Evolutionary conservation across 2,113 vertebrate genomes (phyloP), one percentile per base, ranked within the genome.

Genomic region (Hippolais icterina): DNA sequence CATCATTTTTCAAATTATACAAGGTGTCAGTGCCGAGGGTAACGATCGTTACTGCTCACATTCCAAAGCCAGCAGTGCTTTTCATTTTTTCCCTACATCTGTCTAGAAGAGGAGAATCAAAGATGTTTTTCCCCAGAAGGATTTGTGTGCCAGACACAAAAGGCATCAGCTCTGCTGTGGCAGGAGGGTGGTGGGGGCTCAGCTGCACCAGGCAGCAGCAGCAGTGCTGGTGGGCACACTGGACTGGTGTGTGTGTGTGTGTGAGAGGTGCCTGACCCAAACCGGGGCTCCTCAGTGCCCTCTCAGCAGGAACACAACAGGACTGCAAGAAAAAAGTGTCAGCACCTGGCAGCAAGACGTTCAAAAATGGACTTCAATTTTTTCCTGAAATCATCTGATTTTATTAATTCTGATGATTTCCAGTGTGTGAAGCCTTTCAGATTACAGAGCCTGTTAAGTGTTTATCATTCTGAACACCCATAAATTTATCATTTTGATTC

Each of bases 1-100:
- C 95, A 96, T 96, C 90, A 97, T 97, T 97, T 97, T 97, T 98
- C 95, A 97, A 92, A 63, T 95, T 97, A 97, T 82, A 97, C 88
- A 97, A 93, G 93, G 94, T 97, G 97, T 96, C 96, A 95, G 93
- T 95, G 39, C 83, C 54, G 76, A 94, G 83, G 47, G 83, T 86
- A 95, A 92, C 10, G 74, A 52, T 81, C 79, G 61, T 96, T 96
- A 95, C 35, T 96, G 87, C 95, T 83, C 15, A 16, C 88, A 91
- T 96, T 93, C 94, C 93, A 96, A 94, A 96, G 90, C 0, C 23
- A 96, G 52, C 50, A 46, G 52, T 16, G 10, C 39, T 53, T 60
- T 11, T 3, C 24, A 13, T 52, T 68, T 47, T 59, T 70, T n/a
- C 23, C 33, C 31, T 50, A 27, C 77, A 93, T 42, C 71, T 54